Percentiles rank a stretch among this genome's conserved stretches.
phyloP scores from a whole-genome alignment of 2,888 invertebrate genomes.

The Nemotelus pantherinus region DNA sequence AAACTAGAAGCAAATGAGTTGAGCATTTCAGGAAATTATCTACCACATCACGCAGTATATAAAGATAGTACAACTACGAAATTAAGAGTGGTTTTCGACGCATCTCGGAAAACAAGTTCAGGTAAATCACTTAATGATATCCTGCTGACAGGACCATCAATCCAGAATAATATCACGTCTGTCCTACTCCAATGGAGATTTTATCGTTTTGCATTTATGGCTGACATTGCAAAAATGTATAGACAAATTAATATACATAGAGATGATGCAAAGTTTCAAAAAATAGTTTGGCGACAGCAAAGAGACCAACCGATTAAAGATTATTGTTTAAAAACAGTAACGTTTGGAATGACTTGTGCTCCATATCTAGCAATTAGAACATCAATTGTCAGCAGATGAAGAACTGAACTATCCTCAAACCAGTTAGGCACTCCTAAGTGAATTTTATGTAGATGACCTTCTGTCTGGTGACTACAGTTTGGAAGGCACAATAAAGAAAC shows the following conservation, averaged over 20 bases:
- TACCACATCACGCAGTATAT: constrained; percentile 7
- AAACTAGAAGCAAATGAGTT: not conserved
- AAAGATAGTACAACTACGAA: constrained; percentile 7
- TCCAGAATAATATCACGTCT: no score
- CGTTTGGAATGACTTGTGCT: not conserved
- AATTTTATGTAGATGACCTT: not conserved
- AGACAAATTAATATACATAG: not conserved
- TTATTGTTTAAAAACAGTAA: not conserved
- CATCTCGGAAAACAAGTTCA: not conserved
- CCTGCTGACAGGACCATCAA: not conserved
- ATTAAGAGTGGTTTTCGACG: constrained; percentile 17
- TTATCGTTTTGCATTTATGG: no score
- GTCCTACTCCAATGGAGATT: no score
- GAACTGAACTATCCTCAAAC: no score
- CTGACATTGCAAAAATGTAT: not conserved
- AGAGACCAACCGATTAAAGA: not conserved
- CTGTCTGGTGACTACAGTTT: not conserved
- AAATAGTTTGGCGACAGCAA: not conserved
- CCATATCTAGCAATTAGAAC: no score
- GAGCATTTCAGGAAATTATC: not conserved
- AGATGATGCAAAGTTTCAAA: not conserved
- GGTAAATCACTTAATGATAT: constrained; percentile 9
- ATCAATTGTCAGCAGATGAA: no score
- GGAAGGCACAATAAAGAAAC: not conserved
- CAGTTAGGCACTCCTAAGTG: no score